phyloP scores from a whole-genome alignment of 1,140 invertebrate species.

The Steinernema khuongi region DNA sequence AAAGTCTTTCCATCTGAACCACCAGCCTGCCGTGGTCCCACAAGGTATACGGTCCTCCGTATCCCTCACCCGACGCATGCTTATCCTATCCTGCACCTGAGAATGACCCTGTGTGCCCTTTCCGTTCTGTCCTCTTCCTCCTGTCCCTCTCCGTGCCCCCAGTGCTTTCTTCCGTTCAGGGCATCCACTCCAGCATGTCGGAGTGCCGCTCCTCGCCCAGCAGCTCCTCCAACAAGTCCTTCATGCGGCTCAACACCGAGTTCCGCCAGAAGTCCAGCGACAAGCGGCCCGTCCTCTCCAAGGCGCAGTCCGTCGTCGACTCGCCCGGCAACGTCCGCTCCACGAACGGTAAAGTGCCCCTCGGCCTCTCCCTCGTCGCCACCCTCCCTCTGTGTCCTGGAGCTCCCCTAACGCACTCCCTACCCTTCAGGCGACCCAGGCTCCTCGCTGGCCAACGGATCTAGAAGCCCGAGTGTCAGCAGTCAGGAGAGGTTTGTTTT shows the following conservation, averaged over 20 bases:
- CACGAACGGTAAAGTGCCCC: not conserved
- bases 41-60: not conserved
- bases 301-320: slow-evolving; percentile 48
- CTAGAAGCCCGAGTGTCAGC: not conserved
- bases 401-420: not conserved
- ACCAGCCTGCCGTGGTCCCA: not conserved
- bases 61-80: not conserved
- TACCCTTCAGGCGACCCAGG: not conserved
- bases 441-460: not conserved
- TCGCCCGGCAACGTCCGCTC: not conserved
- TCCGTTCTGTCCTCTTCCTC: not conserved
- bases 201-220: slow-evolving; percentile 14
- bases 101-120: no score
- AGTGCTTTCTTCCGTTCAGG: slow-evolving; percentile 16
- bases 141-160: not conserved
- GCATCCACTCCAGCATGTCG: not conserved
- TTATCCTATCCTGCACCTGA: not conserved
- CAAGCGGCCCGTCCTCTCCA: slow-evolving; percentile 44
- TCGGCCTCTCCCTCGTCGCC: not conserved
- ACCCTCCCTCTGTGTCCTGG: not conserved
- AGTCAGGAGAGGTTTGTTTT: slow-evolving; percentile 1
- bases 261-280: slow-evolving; percentile 38
- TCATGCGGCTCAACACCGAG: slow-evolving; percentile 45
- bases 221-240: slow-evolving; percentile 27
- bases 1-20: slow-evolving; percentile 3